These are phyloP conservation scores for Halichoerus grypus DNA, from an alignment of 2,113 vertebrate species.

Conservation along the genomic window DNA sequence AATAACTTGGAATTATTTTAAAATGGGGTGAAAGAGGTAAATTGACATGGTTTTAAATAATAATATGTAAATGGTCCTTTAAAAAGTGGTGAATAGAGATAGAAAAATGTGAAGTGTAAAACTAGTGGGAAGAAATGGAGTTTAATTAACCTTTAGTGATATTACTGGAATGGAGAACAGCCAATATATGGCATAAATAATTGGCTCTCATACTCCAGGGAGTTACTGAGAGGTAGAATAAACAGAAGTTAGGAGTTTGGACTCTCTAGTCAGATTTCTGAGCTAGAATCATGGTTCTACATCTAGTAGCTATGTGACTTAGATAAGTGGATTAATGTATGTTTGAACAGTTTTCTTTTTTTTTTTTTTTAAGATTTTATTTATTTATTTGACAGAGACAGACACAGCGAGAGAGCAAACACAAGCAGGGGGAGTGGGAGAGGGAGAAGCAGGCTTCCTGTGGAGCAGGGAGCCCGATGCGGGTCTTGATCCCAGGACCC, in stretches of 20 bases:
- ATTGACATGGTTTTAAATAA: neutral
- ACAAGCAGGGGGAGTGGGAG: too few species aligned
- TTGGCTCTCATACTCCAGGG: neutral
- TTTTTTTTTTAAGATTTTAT: neutral
- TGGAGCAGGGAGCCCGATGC: too few species aligned
- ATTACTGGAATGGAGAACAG: neutral
- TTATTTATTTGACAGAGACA: too few species aligned
- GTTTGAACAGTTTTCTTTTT: slow-evolving; percentile 34
- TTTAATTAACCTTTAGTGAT: neutral
- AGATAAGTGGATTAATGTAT: neutral
- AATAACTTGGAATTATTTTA: slow-evolving; percentile 31
- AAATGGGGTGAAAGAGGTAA: neutral
- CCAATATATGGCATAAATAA: neutral
- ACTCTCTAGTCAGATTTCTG: neutral
- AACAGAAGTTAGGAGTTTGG: neutral
- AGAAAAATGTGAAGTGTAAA: neutral
- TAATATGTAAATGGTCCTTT: slow-evolving; percentile 11
- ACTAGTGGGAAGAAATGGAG: slow-evolving; percentile 2
- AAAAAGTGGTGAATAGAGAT: neutral
- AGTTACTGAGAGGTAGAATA: neutral
- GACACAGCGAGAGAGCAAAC: too few species aligned
- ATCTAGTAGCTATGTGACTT: neutral
- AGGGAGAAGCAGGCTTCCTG: too few species aligned
- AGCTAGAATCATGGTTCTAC: neutral
- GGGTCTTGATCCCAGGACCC: too few species aligned